Evolutionary conservation across 2,797 vertebrate genomes (phyloP), one percentile per base, ranked within the genome.

Genomic region (Macrochelys suwanniensis): DNA sequence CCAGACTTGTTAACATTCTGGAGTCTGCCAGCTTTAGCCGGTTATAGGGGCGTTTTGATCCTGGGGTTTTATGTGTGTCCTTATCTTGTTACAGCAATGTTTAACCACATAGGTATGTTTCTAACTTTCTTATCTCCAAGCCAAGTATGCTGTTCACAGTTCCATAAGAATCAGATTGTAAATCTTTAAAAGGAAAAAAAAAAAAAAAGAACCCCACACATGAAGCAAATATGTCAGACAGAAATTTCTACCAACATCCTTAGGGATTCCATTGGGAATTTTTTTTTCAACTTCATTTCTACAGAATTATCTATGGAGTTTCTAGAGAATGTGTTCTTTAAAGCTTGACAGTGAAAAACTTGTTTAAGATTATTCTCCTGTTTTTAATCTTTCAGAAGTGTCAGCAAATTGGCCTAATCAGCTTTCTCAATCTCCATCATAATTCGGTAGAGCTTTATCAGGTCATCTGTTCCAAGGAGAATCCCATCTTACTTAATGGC

Each of bases 31-130:
- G 7, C 78, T 11, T 6, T 8, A 56, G 5, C 33, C 4, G 4
- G 45, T 82, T 82, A 6, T 0, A 33, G 83, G 61, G 82, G 16
- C 15, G 16, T 88, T 82, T 88, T 37, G 57, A 82, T 42, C 6
- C 16, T 37, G 11, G 8, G 3, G 2, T 21, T 47, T 83, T 42
- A 9, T 83, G 82, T 94, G 19, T 56, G 45, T 88, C 53, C 53
- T 77, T 49, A 77, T 77, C 45, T 10, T 0, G 0, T 86, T 80
- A 21, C 8, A 80, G 37, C 61, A 68, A 6, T 53, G 28, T 85
- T 96, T 87, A 89, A 33, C 54, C 9, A 17, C 16, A 31, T 57
- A 47, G 17, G 33, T 13, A 21, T 54, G 49, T 42, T 91, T 84
- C 33, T 23, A 71, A 17, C 6, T 88, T 7, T 68, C 2, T 50